Evolutionary conservation across 2,797 vertebrate species (phyloP), one percentile per base, ranked within the genome.

Genomic region (Syndactyla subalaris): DNA sequence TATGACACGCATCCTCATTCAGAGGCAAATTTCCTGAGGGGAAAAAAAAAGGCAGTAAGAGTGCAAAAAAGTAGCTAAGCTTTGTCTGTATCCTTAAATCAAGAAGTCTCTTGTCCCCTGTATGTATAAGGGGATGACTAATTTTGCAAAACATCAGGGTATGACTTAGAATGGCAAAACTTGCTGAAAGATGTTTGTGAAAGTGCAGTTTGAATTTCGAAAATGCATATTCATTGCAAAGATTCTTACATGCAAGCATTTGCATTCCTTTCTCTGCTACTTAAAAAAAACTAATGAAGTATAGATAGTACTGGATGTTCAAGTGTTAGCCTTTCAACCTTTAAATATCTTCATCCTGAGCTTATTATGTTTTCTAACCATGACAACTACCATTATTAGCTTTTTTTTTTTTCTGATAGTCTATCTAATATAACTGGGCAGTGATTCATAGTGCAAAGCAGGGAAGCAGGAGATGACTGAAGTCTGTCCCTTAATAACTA

Each of bases 121-220:
- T 62, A 34, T 22, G 5, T 36, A 71, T 57, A 59, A 90, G 13
- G 24, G 67, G 55, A 80, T 90, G 65, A 93, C 38, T 84, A 38
- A 81, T 66, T 78, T 58, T 80, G 38, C 21, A 70, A n/a, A 85
- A 80, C 26, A 83, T 68, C 45, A 75, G 41, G 46, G 7, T 73
- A 36, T 49, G 29, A 75, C 30, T 63, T 58, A 78, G 12, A 85
- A 83, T 36, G 46, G 57, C 18, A 92, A 65, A 90, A 77, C 29
- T 49, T 81, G 32, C 36, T 84, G 76, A 67, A 80, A 88, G 62
- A 61, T 57, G 30, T 43, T 51, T 48, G 36, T 71, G 66, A 61
- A 84, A 90, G n/a, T 72, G 80, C 48, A 48, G 34, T 88, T 34
- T 92, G 49, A 96, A 90, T 88, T 86, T 51, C 46, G 86, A 36